These are phyloP conservation scores for Dicycla oo DNA, from an alignment of 2,888 invertebrate species.

Conservation along the genomic window DNA sequence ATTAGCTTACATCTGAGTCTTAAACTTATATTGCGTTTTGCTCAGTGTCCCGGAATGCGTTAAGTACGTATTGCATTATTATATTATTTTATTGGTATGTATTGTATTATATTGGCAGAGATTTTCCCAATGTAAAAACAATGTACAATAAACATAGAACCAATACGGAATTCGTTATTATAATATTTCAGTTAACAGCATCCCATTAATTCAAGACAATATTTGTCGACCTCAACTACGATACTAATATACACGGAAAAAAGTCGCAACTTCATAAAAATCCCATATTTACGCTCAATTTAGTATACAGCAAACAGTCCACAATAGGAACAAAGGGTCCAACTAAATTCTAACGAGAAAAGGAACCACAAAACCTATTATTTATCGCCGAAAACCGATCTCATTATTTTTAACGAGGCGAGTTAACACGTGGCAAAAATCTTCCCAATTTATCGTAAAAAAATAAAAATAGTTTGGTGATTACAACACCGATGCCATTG, in stretches of 20 bases:
- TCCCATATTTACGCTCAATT: constrained; percentile 58
- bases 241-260: constrained; percentile 40
- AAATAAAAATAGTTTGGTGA: constrained; percentile 78
- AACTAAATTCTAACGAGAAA: constrained; percentile 70
- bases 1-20: no score
- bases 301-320: constrained; percentile 54
- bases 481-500: constrained; percentile 69
- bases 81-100: no score
- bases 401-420: constrained; percentile 89
- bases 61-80: no score
- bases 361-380: constrained; percentile 74
- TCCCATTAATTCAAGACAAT: constrained; percentile 10
- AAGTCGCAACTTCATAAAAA: constrained; percentile 44
- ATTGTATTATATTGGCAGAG: no score
- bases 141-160: no score
- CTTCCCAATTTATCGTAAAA: constrained; percentile 83
- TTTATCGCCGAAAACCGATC: constrained; percentile 79
- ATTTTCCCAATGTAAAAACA: background rate
- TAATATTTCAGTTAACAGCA: constrained; percentile 16
- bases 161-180: background rate
- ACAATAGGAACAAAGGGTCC: constrained; percentile 57
- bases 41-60: no score
- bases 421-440: constrained; percentile 81
- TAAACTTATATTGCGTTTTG: no score
- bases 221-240: constrained; percentile 26